Base-by-base conservation (phyloP, 2,888 invertebrate genomes). In the Orgyia antiqua region DNA sequence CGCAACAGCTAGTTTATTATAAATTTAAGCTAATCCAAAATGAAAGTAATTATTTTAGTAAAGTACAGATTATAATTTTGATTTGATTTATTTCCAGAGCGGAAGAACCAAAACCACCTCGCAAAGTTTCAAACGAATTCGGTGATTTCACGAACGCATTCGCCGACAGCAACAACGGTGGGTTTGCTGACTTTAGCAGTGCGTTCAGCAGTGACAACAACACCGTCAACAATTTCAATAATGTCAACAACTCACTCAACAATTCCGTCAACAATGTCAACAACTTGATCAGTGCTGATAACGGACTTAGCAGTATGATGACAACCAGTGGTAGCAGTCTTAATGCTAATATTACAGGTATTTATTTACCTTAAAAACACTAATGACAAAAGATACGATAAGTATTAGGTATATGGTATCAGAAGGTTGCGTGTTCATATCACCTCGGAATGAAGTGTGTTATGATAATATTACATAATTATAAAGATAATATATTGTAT, bases 151-250 rank as follows among this genome's bases (percentile, higher is more conserved):
- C 90, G 3, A 88, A 90, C 40, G 94, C 92, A 0, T 94, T 94
- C 67, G 87, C 30, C 47, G 27, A 29, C 12, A 33, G 32, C 36
- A 39, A 43, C 34, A 80, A 70, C 38, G 93, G 92, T 50, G 93
- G 92, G 44, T 95, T 95, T 74, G 95, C 94, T 0, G 95, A 95
- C 77, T 95, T 95, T 69, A 87, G 88, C 39, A 90, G 91, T 24
- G 94, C 94, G 5, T 95, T 94, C 73, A 63, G 38, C 2, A 50
- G 32, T 2, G 20, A 34, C 10, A 10, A 7, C 13, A 40, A 28
- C 26, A 13, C 24, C 15, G 31, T 20, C 27, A 15, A 15, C 15
- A 15, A 15, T 15, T 15, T 6, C 15, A 15, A 15, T 15, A 15
- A 15, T 6, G 19, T 10, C 24, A 20, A 12, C 25, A 34, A 10